Conservation (phyloP, 1,140 invertebrate species). For the Scaptomyza pallida region DNA sequence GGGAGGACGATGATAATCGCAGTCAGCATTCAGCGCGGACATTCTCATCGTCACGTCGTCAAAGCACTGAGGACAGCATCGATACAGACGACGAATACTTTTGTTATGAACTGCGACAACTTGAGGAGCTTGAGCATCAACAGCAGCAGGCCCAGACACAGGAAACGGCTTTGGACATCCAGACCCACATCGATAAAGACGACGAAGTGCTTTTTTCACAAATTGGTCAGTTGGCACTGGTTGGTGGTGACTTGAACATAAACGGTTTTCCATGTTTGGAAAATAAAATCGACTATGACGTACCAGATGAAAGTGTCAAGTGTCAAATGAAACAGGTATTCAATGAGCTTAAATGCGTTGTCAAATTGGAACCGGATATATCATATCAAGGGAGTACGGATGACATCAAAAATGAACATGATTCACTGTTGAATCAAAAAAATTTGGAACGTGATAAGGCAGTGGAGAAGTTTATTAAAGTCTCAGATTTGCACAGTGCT, state of each 20-base stretch:
- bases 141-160: slow-evolving; percentile 84
- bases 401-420: too few species aligned
- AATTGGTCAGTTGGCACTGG: slow-evolving; percentile 62
- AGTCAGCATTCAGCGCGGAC: slow-evolving; percentile 94
- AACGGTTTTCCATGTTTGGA: too few species aligned
- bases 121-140: slow-evolving; percentile 93
- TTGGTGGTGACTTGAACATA: not conserved
- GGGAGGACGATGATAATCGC: slow-evolving; percentile 92
- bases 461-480: slow-evolving; percentile 27
- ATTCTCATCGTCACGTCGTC: slow-evolving; percentile 92
- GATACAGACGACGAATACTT: slow-evolving; percentile 97
- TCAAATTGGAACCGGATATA: slow-evolving; percentile 81
- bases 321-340: slow-evolving; percentile 87
- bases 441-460: slow-evolving; percentile 14
- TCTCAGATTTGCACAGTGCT: slow-evolving; percentile 81
- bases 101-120: slow-evolving; percentile 93
- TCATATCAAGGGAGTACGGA: too few species aligned
- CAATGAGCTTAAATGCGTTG: slow-evolving; percentile 89
- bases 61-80: slow-evolving; percentile 96
- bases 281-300: slow-evolving; percentile 80
- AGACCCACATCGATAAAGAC: too few species aligned
- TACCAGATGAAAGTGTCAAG: slow-evolving; percentile 89
- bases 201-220: slow-evolving; percentile 82
- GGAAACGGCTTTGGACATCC: slow-evolving; percentile 6
- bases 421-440: slow-evolving; percentile 10